Conservation (phyloP, 2,888 invertebrate genomes). For the Metacarcinus magister region DNA sequence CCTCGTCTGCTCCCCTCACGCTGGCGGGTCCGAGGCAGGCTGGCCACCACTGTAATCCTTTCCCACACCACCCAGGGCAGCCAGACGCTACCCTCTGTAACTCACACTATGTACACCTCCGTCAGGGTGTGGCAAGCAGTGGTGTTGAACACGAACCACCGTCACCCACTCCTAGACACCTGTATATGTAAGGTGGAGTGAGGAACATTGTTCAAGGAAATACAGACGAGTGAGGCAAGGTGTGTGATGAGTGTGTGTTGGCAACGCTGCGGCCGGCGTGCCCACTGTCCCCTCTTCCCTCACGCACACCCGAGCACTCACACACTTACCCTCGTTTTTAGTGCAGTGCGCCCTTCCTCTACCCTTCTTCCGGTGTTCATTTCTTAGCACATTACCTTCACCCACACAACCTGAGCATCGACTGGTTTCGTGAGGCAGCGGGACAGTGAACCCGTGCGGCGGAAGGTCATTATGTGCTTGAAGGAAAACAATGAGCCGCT, state of each 20-base stretch:
- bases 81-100: background rate
- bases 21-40: constrained; percentile 64
- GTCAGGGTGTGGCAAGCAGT: background rate
- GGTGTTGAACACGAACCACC: background rate
- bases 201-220: background rate
- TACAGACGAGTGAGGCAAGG: background rate
- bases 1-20: constrained; percentile 59
- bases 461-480: constrained; percentile 37
- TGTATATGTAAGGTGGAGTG: background rate
- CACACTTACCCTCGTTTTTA: constrained; percentile 56
- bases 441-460: background rate
- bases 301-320: constrained; percentile 61
- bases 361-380: background rate
- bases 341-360: constrained; percentile 11
- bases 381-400: background rate
- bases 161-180: background rate
- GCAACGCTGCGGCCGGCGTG: constrained; percentile 63
- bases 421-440: background rate
- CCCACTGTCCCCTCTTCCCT: constrained; percentile 73
- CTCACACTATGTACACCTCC: background rate
- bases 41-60: constrained; percentile 54
- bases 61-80: constrained; percentile 50
- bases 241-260: constrained; percentile 23
- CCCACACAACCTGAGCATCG: background rate
- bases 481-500: background rate